Evolutionary conservation across 2,797 vertebrate species (phyloP).

Genomic region (Clarias fuscus): DNA sequence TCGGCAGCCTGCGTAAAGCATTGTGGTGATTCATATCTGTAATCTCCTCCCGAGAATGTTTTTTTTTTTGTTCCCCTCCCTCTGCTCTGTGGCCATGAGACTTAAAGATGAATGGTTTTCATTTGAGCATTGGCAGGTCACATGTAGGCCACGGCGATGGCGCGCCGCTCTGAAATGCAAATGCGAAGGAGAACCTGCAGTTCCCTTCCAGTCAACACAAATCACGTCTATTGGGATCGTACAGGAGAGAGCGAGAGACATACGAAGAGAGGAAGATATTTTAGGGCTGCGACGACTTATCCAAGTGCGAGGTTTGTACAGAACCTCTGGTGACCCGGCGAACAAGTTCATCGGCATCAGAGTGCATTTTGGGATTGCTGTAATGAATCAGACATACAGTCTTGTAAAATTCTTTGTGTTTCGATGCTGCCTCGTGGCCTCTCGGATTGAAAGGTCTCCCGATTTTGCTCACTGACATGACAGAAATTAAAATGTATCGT

Average conservation of each 20-base stretch:
- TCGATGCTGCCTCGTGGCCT: neutral
- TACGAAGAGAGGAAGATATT: neutral
- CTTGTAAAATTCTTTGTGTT: neutral
- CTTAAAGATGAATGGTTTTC: conserved; percentile 48
- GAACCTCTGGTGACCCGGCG: conserved; percentile 4
- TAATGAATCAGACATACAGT: neutral
- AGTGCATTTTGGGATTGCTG: conserved; percentile 19
- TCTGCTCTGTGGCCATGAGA: conserved; percentile 37
- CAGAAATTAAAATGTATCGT: neutral
- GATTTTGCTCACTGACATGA: neutral
- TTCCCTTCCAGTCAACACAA: conserved; percentile 33
- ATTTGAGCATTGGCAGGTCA: conserved; percentile 50
- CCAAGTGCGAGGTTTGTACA: conserved; percentile 5
- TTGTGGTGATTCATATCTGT: conserved; percentile 52
- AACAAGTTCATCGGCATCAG: conserved; percentile 8
- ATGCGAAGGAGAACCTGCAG: conserved; percentile 8
- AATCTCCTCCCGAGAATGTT: conserved; percentile 47
- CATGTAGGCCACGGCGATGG: conserved; percentile 37
- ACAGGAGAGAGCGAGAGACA: neutral
- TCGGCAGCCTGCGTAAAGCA: conserved; percentile 35
- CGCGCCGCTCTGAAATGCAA: conserved; percentile 28
- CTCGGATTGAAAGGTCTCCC: neutral
- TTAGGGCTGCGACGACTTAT: neutral
- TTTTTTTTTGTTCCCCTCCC: conserved; percentile 9
- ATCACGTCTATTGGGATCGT: conserved; percentile 1